These are phyloP conservation scores for Oncopodura yosiiana DNA, from an alignment of 1,140 invertebrate genomes.

Conservation along the genomic window DNA sequence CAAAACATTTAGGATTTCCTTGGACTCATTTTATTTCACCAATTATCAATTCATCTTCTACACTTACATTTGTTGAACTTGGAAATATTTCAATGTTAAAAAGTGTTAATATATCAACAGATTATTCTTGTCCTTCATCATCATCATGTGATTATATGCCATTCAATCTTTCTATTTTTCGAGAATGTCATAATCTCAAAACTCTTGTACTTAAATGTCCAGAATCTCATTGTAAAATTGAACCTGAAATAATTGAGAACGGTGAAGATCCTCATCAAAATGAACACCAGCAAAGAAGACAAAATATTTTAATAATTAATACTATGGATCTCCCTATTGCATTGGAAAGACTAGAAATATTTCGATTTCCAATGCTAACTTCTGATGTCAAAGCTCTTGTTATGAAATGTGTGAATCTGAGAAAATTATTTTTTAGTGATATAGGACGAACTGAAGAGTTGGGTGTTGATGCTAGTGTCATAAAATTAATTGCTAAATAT, in stretches of 20 bases:
- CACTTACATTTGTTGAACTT: slow-evolving; percentile 20
- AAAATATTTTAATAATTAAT: slow-evolving; percentile 21
- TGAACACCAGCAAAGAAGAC: not conserved
- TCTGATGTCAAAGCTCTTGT: slow-evolving; percentile 15
- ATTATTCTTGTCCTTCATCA: not conserved
- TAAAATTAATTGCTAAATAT: slow-evolving; percentile 9
- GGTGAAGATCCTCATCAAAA: slow-evolving; percentile 11
- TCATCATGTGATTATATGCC: slow-evolving; percentile 16
- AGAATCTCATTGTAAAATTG: slow-evolving; percentile 3
- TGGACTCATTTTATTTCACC: slow-evolving; percentile 25
- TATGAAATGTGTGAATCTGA: slow-evolving; percentile 12
- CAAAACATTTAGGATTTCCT: slow-evolving; percentile 26
- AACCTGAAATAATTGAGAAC: not conserved
- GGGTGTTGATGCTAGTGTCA: slow-evolving; percentile 20
- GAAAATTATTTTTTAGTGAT: slow-evolving; percentile 21
- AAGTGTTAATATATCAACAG: not conserved
- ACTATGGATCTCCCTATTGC: slow-evolving; percentile 18
- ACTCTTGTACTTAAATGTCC: slow-evolving; percentile 15
- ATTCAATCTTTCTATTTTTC: slow-evolving; percentile 20
- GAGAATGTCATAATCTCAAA: slow-evolving; percentile 10
- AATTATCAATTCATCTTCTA: slow-evolving; percentile 11
- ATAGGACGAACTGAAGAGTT: slow-evolving; percentile 15
- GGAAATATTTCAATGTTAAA: not conserved
- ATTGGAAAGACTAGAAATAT: slow-evolving; percentile 18
- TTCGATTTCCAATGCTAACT: slow-evolving; percentile 19